Evolutionary conservation across 2,113 vertebrate genomes (phyloP).

Genomic region (Heloderma charlesbogerti): DNA sequence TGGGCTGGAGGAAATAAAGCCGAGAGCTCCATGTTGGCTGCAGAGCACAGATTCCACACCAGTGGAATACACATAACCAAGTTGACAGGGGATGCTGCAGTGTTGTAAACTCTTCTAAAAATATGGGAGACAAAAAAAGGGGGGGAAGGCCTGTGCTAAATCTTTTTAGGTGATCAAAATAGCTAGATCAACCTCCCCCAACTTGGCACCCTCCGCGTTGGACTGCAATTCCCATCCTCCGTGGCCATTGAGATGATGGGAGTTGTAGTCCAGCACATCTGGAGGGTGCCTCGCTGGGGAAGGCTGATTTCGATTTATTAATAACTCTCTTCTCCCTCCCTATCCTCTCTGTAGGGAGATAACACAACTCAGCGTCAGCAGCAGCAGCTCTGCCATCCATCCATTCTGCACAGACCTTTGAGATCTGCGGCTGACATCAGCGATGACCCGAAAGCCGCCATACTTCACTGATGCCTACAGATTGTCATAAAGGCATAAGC

Average conservation of each 20-base stretch:
- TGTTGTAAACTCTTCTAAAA: background rate
- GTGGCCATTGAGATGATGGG: too few species aligned
- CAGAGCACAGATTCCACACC: background rate
- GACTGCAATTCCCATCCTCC: too few species aligned
- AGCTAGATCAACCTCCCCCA: background rate
- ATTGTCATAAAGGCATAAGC: constrained; percentile 36
- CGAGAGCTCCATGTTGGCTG: background rate
- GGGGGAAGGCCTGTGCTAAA: background rate
- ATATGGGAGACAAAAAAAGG: background rate
- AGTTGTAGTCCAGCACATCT: too few species aligned
- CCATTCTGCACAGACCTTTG: constrained; percentile 20
- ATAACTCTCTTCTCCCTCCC: background rate
- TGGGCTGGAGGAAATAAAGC: background rate
- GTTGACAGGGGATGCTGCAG: background rate
- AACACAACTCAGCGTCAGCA: background rate
- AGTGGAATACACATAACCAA: background rate
- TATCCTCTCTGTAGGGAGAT: constrained; percentile 2
- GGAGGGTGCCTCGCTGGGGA: too few species aligned
- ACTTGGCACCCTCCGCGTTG: too few species aligned
- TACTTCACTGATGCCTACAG: constrained; percentile 29
- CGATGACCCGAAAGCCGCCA: constrained; percentile 26
- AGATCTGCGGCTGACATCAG: constrained; percentile 26
- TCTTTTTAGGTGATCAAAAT: constrained; percentile 17
- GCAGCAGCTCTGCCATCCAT: background rate
- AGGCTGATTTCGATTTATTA: constrained; percentile 2